Evolutionary conservation across 2,113 vertebrate species (phyloP).

Genomic region (Amia ocellicauda): DNA sequence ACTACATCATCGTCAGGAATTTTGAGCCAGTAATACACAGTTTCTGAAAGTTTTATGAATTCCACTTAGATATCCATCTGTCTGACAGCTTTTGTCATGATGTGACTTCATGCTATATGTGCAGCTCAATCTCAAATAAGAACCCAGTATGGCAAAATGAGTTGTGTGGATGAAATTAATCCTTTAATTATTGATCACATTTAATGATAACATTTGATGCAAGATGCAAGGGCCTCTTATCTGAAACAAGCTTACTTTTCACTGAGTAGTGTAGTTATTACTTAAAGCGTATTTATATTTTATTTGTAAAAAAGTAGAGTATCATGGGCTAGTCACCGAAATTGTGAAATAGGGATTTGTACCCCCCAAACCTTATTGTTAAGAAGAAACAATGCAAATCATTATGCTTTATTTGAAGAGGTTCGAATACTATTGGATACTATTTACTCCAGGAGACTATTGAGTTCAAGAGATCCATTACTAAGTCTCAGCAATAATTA

Average conservation of each 20-base stretch:
- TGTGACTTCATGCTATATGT: constrained; percentile 5
- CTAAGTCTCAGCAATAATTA: no score
- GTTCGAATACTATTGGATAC: no score
- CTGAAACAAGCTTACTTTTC: background rate
- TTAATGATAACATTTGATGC: background rate
- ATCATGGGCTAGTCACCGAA: no score
- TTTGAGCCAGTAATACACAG: constrained; percentile 2
- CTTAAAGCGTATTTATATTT: no score
- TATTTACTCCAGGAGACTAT: no score
- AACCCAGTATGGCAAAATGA: constrained; percentile 1
- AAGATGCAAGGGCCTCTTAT: background rate
- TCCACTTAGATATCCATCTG: constrained; percentile 2
- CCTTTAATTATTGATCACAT: background rate
- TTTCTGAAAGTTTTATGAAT: constrained; percentile 14
- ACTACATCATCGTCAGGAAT: constrained; percentile 5
- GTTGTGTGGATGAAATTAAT: background rate
- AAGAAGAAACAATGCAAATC: no score
- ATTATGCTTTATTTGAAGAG: no score
- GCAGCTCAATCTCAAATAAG: background rate
- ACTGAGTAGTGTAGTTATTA: background rate
- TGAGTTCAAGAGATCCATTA: no score
- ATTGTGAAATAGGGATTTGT: no score
- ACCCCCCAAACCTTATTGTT: no score
- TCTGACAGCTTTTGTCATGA: constrained; percentile 9
- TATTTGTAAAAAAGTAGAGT: no score